Evolutionary conservation across 2,113 vertebrate genomes (phyloP), one percentile per base, ranked within the genome.

Genomic region (Thinocorus orbignyianus): DNA sequence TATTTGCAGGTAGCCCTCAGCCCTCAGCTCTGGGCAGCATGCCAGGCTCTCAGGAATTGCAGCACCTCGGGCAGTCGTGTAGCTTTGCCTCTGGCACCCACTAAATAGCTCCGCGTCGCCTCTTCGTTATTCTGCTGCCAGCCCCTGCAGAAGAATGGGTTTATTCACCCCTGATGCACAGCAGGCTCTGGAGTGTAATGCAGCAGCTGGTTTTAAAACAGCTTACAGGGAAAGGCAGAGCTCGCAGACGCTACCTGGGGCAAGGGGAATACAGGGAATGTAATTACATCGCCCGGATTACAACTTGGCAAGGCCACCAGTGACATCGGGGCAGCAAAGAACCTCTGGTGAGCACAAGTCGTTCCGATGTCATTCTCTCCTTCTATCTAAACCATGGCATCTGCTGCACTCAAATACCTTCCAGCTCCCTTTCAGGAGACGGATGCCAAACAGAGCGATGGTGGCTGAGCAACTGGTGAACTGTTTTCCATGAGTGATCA

Each of bases 11-110:
- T 84, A 95, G 83, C 90, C 72, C 86, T 91, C 60, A 84, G 93
- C 74, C 90, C 68, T 33, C 74, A 49, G 80, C 86, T 74, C 73
- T 72, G 95, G 90, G 91, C 92, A 55, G 23, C 0, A 2, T 72
- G 92, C 95, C 95, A 77, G 0, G n/a, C 88, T 92, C 72, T 87
- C 80, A 91, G 77, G 86, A 93, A 87, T 76, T 86, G 55, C 69
- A 88, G 90, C 90, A 86, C 95, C 83, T 88, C 91, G 24, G 86
- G 95, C 93, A 91, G 48, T 2, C 4, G 2, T 60, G 85, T 4
- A 78, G 95, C 69, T 95, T 72, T 91, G 92, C 92, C 83, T 72
- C 91, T 89, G 93, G 95, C 91, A 95, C 81, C 28, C 70, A 60
- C 58, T 39, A 39, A 93, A 82, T 0, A 89, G 37, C 33, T 28